Percentiles rank a stretch among this genome's conserved stretches.
phyloP scores from a whole-genome alignment of 2,797 vertebrate species.

The Molossus molossus region DNA sequence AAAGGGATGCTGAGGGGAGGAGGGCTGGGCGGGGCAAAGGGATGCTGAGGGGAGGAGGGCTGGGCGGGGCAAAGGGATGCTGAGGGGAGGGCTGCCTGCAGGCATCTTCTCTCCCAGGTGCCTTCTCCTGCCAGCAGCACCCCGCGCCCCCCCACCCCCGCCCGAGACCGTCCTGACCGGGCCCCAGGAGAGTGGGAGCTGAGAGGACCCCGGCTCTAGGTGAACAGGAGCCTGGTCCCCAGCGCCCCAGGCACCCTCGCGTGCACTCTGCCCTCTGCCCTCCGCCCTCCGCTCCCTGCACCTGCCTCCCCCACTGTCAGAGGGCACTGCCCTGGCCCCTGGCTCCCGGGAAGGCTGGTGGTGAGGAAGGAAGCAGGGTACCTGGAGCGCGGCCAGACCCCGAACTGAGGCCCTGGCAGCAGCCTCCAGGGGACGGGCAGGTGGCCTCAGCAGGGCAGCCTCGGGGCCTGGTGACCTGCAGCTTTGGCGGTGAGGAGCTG shows the following conservation, averaged over 20 bases:
- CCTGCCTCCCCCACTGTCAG: not conserved
- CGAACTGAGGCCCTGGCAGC: conserved; percentile 71
- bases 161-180: too few relatives aligned
- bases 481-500: not conserved
- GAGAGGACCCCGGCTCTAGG: not conserved
- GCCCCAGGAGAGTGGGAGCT: not conserved
- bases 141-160: too few relatives aligned
- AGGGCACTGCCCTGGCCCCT: not conserved
- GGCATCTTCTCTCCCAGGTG: too few relatives aligned
- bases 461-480: not conserved
- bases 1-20: too few relatives aligned
- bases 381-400: conserved; percentile 23
- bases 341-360: not conserved
- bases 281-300: not conserved
- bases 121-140: too few relatives aligned
- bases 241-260: not conserved
- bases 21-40: not conserved
- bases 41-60: not conserved
- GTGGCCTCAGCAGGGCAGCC: conserved; percentile 74
- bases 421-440: conserved; percentile 73
- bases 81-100: not conserved
- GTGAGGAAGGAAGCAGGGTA: not conserved
- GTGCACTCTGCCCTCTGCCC: not conserved
- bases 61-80: not conserved
- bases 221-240: not conserved